Evolutionary conservation across 1,140 invertebrate genomes (phyloP), one percentile per base, ranked within the genome.

Genomic region (Charaxes varanes): DNA sequence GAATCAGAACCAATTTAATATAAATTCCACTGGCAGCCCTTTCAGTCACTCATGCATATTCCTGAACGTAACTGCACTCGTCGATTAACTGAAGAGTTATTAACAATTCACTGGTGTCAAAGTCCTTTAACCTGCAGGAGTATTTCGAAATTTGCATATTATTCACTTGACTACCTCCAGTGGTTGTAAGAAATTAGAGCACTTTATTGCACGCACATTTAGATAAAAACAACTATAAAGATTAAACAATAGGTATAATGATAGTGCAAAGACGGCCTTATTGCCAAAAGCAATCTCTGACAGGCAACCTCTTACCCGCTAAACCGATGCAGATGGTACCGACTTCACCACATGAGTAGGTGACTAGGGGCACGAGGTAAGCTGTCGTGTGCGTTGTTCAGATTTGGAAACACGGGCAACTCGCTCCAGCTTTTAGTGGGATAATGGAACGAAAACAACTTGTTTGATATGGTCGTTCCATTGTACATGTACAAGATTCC

Each of bases 401-500:
- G 59, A 18, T 91, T 89, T 16, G 87, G 86, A 47, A 92, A 93
- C 1, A 88, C 87, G 2, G 93, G 91, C 14, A 96, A 61, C 26
- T 93, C 87, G 0, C 91, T 93, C 94, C 94, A 96, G 12, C 84
- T 87, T 28, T 88, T 87, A 2, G 89, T 90, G 16, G 89, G 88
- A 62, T 94, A 92, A 72, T 95, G 90, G 7, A 96, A 84, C 0
- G 91, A 89, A 62, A 91, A 95, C 0, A 96, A 76, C 56, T 91
- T 90, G 54, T 91, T 91, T 0, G 92, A 93, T 10, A 92, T 81
- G 21, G 86, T 85, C 4, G 92, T 91, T 37, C 88, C 86, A 54
- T 92, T 91, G n/a, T 90, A 85, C 5, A 88, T 86, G 60, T 92
- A 94, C 1, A 90, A 76, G 59, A 94, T 92, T 7, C 97, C 97